Conservation (phyloP, 2,888 invertebrate species). For the Deilephila elpenor region DNA sequence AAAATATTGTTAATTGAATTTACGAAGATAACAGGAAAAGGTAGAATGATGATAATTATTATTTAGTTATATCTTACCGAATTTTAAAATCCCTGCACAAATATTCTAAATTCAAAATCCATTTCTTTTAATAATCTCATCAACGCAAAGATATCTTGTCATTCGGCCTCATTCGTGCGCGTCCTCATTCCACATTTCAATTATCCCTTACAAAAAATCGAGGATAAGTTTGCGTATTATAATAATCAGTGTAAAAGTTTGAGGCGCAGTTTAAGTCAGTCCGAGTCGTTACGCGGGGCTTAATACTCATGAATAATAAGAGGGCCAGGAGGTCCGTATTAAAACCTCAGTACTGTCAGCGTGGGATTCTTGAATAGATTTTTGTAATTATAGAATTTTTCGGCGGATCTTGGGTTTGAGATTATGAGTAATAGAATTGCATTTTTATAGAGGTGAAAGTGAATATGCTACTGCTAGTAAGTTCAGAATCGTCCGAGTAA, state of each 20-base stretch:
- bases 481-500: no score
- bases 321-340: constrained; percentile 22
- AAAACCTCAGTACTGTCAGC: constrained; percentile 7
- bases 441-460: not conserved
- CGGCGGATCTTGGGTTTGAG: not conserved
- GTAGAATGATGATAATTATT: no score
- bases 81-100: no score
- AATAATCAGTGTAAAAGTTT: constrained; percentile 34
- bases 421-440: not conserved
- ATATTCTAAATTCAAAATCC: not conserved
- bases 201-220: constrained; percentile 13
- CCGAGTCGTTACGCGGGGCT: constrained; percentile 33
- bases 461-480: no score
- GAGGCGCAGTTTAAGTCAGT: constrained; percentile 40
- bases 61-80: no score
- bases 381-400: constrained; percentile 10
- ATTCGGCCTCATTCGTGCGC: not conserved
- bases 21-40: no score
- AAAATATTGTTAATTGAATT: no score
- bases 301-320: constrained; percentile 43
- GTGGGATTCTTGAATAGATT: not conserved
- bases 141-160: not conserved
- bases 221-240: constrained; percentile 31
- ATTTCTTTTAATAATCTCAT: not conserved
- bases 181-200: constrained; percentile 10